Evolutionary conservation across 2,888 invertebrate species (phyloP), one percentile per base, ranked within the genome.

Genomic region (Metellina segmentata): DNA sequence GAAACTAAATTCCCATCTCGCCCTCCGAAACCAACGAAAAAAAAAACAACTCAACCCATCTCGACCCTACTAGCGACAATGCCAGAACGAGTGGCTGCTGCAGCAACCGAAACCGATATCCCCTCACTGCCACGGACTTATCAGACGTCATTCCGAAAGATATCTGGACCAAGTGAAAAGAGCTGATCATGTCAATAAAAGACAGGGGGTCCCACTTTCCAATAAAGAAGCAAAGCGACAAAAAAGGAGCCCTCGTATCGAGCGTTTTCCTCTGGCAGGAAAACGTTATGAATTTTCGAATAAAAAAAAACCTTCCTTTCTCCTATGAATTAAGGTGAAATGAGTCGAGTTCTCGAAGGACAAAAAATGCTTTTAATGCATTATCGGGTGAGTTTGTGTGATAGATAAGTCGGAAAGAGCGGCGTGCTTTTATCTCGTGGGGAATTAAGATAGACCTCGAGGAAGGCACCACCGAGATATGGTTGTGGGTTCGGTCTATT

Each of bases 101-200:
- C 48, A 19, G 52, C 49, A 78, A 78, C 78, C 51, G 51, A 78
- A 82, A 82, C 82, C 82, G 72, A 82, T 82, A 82, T 82, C 71
- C 52, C 51, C 34, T 72, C 20, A n/a, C 20, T 51, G 19, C 52
- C 19, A 69, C n/a, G 19, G 11, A 81, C 69, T 81, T 81, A 81
- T 81, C 72, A 72, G 82, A 82, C 71, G 61, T 61, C 61, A 19
- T 16, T 52, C 16, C 48, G 34, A 70, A 81, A 48, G 48, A 77
- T 69, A 69, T 11, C 77, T 7, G 6, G 11, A 2, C 13, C 20
- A 49, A 52, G 70, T 51, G 19, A 51, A 81, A 82, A 51, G n/a
- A 7, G 51, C 51, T 70, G 51, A 51, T 71, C 51, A 19, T 82
- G 82, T 82, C 82, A 72, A 82, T 82, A 82, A 82, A 82, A 51